Percentiles rank a stretch among this genome's conserved stretches.
Conservation (phyloP, 1,140 invertebrate species). For the Asobara japonica region DNA sequence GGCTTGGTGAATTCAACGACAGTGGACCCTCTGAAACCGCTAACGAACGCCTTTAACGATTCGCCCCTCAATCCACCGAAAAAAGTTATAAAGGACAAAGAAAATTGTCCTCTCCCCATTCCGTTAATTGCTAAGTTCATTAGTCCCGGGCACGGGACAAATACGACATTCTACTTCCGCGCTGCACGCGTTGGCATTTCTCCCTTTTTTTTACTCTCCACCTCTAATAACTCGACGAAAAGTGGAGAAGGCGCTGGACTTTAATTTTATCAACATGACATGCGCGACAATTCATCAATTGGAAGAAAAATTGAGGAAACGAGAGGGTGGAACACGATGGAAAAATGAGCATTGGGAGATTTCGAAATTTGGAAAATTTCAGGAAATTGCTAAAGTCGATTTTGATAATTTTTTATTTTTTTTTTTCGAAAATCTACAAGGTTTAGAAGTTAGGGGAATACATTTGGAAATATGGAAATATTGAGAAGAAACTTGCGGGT, state of each 20-base stretch:
- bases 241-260: not conserved
- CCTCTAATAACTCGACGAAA: conserved; percentile 5
- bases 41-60: conserved; percentile 46
- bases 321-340: too few species aligned
- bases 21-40: conserved; percentile 41
- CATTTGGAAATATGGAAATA: too few species aligned
- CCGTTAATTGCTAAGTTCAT: conserved; percentile 34
- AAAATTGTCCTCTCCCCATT: not conserved
- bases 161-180: conserved; percentile 19
- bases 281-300: too few species aligned
- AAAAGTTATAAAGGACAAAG: conserved; percentile 9
- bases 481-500: too few species aligned
- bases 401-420: too few species aligned
- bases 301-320: too few species aligned
- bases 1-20: conserved; percentile 60
- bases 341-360: too few species aligned
- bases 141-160: not conserved
- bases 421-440: too few species aligned
- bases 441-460: too few species aligned
- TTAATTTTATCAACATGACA: conserved; percentile 8
- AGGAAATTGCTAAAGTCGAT: too few species aligned
- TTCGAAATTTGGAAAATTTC: too few species aligned
- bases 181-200: conserved; percentile 25
- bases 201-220: conserved; percentile 20
- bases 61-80: not conserved